These are phyloP conservation scores for Mus caroli DNA, from an alignment of 2,797 vertebrate species.

Conservation along the genomic window DNA sequence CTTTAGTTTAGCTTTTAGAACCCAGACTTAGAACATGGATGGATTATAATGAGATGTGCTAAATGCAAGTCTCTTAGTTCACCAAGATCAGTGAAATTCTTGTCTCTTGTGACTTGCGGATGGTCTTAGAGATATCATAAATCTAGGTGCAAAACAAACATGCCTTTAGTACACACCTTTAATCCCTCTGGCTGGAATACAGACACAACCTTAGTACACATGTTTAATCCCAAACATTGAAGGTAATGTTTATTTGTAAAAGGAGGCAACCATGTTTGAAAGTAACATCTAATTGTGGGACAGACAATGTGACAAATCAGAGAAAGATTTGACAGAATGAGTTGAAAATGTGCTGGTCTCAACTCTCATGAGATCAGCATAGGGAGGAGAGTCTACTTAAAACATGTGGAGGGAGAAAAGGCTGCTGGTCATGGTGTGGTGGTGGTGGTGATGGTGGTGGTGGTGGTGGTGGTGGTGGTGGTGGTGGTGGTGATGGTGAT, in stretches of 20 bases:
- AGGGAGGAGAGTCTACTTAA: not conserved
- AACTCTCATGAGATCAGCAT: not conserved
- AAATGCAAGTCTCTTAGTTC: not conserved
- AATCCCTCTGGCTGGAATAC: not conserved
- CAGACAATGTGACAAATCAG: no score
- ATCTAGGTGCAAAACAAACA: not conserved
- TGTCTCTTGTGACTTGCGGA: not conserved
- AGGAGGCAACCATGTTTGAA: no score
- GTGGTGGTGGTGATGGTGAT: no score
- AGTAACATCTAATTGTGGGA: no score
- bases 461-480: no score
- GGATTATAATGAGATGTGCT: not conserved
- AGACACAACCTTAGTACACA: no score
- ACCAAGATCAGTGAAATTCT: not conserved
- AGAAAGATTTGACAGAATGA: no score
- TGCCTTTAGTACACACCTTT: not conserved
- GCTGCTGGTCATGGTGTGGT: no score
- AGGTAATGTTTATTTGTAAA: no score
- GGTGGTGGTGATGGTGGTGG: no score
- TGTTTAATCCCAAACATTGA: no score
- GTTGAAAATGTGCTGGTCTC: no score
- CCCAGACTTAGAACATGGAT: not conserved
- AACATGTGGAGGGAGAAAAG: not conserved
- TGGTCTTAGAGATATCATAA: not conserved
- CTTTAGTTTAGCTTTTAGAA: not conserved